phyloP scores from a whole-genome alignment of 2,113 vertebrate genomes.

The Tychaedon coryphoeus region DNA sequence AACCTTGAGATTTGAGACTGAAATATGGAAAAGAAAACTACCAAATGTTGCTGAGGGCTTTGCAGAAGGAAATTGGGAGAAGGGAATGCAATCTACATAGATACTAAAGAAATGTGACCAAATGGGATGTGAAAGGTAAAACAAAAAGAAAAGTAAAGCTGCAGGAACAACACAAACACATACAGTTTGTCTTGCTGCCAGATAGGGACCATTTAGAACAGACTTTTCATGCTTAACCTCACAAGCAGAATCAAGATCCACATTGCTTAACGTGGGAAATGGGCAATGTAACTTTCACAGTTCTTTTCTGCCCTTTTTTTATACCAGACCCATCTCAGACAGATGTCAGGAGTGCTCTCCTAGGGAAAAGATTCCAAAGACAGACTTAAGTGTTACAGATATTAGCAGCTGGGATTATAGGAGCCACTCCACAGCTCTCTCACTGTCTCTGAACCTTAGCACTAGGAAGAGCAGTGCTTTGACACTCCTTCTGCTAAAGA shows the following conservation, averaged over 20 bases:
- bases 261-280: neutral
- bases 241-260: neutral
- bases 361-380: neutral
- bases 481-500: neutral
- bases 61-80: neutral
- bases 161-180: neutral
- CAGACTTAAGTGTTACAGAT: neutral
- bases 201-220: neutral
- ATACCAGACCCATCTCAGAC: neutral
- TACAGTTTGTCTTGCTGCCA: neutral
- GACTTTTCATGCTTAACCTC: neutral
- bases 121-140: neutral
- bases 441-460: neutral
- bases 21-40: neutral
- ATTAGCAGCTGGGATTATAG: neutral
- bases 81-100: neutral
- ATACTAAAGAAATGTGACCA: neutral
- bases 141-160: neutral
- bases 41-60: neutral
- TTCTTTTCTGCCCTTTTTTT: neutral
- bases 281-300: neutral
- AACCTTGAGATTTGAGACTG: neutral
- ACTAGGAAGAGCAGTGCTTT: neutral
- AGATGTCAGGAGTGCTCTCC: neutral
- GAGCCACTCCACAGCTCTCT: neutral